Conservation (phyloP, 2,888 invertebrate genomes). For the Ametastegia equiseti region DNA sequence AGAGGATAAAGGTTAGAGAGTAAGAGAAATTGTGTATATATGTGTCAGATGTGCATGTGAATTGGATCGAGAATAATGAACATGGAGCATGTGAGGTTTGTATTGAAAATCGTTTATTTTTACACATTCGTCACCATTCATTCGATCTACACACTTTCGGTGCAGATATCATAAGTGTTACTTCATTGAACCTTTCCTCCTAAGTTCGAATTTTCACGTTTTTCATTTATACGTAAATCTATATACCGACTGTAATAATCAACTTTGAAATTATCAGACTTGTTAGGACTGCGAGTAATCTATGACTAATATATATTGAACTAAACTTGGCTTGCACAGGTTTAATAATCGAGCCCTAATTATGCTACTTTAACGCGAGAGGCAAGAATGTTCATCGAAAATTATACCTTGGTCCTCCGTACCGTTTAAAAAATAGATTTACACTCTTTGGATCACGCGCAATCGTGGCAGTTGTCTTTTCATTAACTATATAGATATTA, state of each 20-base stretch:
- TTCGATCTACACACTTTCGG: conserved; percentile 31
- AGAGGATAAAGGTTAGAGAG: neutral
- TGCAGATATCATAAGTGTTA: conserved; percentile 13
- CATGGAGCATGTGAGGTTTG: neutral
- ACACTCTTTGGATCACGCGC: conserved; percentile 47
- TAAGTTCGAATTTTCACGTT: neutral
- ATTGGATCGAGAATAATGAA: conserved; percentile 17
- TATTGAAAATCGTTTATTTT: conserved; percentile 47
- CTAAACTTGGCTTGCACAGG: neutral
- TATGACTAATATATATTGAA: neutral
- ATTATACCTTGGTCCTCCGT: conserved; percentile 49
- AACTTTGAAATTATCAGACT: conserved; percentile 9
- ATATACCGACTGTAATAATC: neutral
- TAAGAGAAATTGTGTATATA: neutral
- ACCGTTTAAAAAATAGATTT: conserved; percentile 50
- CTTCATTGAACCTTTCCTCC: conserved; percentile 19
- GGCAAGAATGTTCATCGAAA: conserved; percentile 41
- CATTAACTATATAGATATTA: conserved; percentile 38
- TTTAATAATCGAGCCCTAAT: neutral
- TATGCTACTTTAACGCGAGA: conserved; percentile 39
- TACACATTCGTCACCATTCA: conserved; percentile 29
- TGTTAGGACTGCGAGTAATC: conserved; percentile 25
- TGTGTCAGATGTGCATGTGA: neutral
- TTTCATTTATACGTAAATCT: neutral
- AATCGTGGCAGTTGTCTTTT: conserved; percentile 50